Percentiles rank a stretch among this genome's conserved stretches.
Conservation (phyloP, 2,797 vertebrate genomes). For the Leptatherina wallacei region DNA sequence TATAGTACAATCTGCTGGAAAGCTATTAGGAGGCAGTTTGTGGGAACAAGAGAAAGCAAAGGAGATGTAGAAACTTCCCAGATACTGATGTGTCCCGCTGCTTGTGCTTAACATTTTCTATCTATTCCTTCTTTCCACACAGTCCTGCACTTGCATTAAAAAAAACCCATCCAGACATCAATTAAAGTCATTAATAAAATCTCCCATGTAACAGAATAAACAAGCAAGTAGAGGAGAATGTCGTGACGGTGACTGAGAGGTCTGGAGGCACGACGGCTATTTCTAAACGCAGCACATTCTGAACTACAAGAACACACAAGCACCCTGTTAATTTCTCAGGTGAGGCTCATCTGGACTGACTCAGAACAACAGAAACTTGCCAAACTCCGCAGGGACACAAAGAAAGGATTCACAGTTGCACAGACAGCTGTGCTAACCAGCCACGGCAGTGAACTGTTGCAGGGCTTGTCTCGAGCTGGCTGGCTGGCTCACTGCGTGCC, state of each 20-base stretch:
- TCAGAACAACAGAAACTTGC: slow-evolving; percentile 46
- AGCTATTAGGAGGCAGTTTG: slow-evolving; percentile 44
- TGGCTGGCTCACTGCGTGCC: slow-evolving; percentile 36
- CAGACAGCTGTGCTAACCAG: slow-evolving; percentile 64
- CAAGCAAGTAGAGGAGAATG: slow-evolving; percentile 50
- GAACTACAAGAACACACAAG: slow-evolving; percentile 37
- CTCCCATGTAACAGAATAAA: slow-evolving; percentile 70
- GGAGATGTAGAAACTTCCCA: slow-evolving; percentile 17
- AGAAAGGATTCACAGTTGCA: slow-evolving; percentile 67
- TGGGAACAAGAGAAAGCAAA: slow-evolving; percentile 8
- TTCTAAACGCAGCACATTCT: slow-evolving; percentile 21
- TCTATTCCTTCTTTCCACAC: slow-evolving; percentile 41
- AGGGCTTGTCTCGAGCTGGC: slow-evolving; percentile 50
- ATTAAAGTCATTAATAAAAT: slow-evolving; percentile 73
- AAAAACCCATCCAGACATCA: slow-evolving; percentile 38
- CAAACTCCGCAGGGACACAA: slow-evolving; percentile 59
- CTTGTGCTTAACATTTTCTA: slow-evolving; percentile 53
- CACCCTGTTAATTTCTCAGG: slow-evolving; percentile 49
- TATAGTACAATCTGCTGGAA: background rate
- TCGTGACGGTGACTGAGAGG: slow-evolving; percentile 55
- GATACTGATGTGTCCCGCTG: slow-evolving; percentile 31
- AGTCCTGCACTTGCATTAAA: slow-evolving; percentile 27
- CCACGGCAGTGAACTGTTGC: slow-evolving; percentile 54
- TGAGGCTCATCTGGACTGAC: slow-evolving; percentile 58
- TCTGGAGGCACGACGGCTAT: slow-evolving; percentile 35